Evolutionary conservation across 2,888 invertebrate species (phyloP).

Genomic region (Eledona agricola): DNA sequence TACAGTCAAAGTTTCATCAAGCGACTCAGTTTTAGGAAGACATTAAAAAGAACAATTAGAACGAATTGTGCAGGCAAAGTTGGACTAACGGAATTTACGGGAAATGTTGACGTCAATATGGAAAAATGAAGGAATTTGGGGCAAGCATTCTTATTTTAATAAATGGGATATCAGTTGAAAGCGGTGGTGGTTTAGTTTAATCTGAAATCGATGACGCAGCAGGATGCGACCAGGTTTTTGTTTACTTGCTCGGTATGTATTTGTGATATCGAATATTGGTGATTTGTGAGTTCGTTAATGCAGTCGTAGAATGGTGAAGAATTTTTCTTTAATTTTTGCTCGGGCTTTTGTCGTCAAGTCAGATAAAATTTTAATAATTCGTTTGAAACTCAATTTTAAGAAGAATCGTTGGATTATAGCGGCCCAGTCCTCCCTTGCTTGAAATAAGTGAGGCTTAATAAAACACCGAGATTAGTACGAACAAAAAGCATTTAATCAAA

Average conservation of each 20-base stretch:
- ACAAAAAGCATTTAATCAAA: conserved; percentile 47
- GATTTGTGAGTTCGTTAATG: conserved; percentile 45
- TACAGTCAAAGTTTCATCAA: no score
- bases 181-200: conserved; percentile 23
- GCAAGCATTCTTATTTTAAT: conserved; percentile 32
- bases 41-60: no score
- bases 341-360: conserved; percentile 29
- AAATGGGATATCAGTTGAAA: conserved; percentile 28
- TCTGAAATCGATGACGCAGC: conserved; percentile 39
- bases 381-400: conserved; percentile 14
- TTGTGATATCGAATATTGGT: conserved; percentile 41
- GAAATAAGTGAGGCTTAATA: conserved; percentile 36
- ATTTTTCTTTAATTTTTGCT: conserved; percentile 39
- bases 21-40: no score
- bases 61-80: no score
- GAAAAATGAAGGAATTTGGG: conserved; percentile 31
- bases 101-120: no score
- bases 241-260: conserved; percentile 40
- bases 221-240: conserved; percentile 40
- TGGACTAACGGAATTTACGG: no score
- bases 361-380: conserved; percentile 27
- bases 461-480: conserved; percentile 42
- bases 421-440: conserved; percentile 16
- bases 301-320: conserved; percentile 40
- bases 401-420: conserved; percentile 23